Conservation (phyloP, 1,140 invertebrate species). For the Hypsibius dujardini region DNA sequence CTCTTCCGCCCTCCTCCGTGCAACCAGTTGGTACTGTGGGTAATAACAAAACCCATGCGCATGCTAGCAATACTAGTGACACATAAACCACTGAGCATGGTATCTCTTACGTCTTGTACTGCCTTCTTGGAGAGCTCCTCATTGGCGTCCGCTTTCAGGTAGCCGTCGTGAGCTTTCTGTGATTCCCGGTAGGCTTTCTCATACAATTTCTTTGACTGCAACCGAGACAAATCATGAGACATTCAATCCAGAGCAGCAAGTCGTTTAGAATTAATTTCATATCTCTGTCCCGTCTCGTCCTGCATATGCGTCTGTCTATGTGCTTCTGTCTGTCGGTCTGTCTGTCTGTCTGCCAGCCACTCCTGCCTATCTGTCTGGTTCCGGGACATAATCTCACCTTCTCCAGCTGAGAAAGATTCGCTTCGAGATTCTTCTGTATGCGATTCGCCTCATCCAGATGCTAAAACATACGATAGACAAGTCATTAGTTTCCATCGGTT, state of each 20-base stretch:
- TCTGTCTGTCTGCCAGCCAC: too few species aligned
- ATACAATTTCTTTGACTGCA: conserved; percentile 39
- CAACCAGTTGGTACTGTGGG: conserved; percentile 29
- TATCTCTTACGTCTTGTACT: too few species aligned
- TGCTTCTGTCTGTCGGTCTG: too few species aligned
- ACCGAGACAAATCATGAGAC: background rate
- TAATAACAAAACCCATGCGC: conserved; percentile 49
- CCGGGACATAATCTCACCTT: conserved; percentile 36
- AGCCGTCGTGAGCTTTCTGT: conserved; percentile 47
- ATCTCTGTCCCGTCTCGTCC: too few species aligned
- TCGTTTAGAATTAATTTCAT: too few species aligned
- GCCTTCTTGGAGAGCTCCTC: too few species aligned
- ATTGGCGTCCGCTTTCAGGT: too few species aligned
- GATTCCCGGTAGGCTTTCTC: conserved; percentile 76
- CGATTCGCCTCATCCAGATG: conserved; percentile 66
- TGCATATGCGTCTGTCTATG: too few species aligned
- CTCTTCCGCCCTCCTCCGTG: conserved; percentile 53
- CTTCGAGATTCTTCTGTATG: conserved; percentile 54
- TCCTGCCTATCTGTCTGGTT: background rate
- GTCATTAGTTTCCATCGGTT: too few species aligned
- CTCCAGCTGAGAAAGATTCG: conserved; percentile 57
- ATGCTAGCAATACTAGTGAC: conserved; percentile 67
- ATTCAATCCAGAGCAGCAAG: too few species aligned
- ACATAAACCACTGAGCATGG: too few species aligned
- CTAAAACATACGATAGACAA: too few species aligned